Percentiles rank a stretch among this genome's conserved stretches.
Conservation (phyloP, 2,797 vertebrate genomes). For the Crossoptilon crossoptilon region DNA sequence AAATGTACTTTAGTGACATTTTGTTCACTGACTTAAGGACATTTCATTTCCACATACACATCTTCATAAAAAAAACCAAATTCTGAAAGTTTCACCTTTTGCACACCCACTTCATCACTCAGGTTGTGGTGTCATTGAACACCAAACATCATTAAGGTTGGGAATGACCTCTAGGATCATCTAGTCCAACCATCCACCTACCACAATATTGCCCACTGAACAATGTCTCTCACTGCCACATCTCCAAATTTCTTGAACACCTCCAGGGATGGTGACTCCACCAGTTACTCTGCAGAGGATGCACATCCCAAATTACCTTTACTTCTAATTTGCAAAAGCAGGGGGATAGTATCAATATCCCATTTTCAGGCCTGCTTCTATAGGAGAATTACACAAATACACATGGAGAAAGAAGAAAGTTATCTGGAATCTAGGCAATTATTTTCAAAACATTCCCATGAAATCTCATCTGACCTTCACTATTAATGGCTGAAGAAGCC, state of each 20-base stretch:
- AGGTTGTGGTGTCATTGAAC: fast-evolving
- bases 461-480: neutral
- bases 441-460: neutral
- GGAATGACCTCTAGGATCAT: too few species aligned
- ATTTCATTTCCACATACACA: fast-evolving
- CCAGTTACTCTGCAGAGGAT: too few species aligned
- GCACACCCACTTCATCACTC: too few species aligned
- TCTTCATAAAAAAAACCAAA: neutral
- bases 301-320: neutral
- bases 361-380: neutral
- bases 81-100: neutral
- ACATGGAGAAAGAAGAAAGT: neutral
- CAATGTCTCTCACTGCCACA: too few species aligned
- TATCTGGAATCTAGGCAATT: neutral
- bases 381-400: neutral
- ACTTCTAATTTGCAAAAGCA: neutral
- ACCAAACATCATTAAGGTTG: too few species aligned
- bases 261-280: too few species aligned
- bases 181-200: too few species aligned
- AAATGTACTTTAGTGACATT: neutral
- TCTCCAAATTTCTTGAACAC: too few species aligned
- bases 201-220: too few species aligned
- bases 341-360: neutral
- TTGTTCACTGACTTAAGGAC: neutral
- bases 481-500: fast-evolving